Base-by-base conservation (phyloP, 35 echinoderm and acorn worm species). In the Heliocidaris tuberculata region DNA sequence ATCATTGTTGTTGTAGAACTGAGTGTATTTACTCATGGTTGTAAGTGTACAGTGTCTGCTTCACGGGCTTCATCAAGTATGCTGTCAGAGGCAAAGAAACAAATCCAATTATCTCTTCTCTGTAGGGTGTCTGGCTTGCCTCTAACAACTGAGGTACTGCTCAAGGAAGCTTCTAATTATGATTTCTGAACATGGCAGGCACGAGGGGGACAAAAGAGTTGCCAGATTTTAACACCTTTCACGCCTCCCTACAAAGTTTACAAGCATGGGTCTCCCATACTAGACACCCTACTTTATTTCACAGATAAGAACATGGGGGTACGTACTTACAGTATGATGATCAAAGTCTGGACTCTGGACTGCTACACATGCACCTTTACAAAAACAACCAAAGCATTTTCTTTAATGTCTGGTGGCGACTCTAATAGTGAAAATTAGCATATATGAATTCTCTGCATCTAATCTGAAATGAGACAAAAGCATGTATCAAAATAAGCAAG, bases 1-100 rank as follows among this genome's bases (percentile, higher is more conserved):
- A 32, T 13, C 32, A 27, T 89, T 48, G 31, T 89, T 48, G 47
- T 89, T 48, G 87, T 89, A 89, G 87, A 89, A 89, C 87, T 89
- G 87, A 5, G 87, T 89, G 87, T 89, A 89, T 48, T 89, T 89
- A 19, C 47, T 89, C 87, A 89, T 89, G 31, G 24, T 89, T 47
- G 31, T n/a, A n/a, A 24, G 65, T 70, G 60, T 27, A 27, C 17
- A 70, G 60, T 5, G 27, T 27, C 27, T 27, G 27, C 65, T 27
- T 27, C 21, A n/a, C n/a, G n/a, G 65, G 19, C 65, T 78, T 78
- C 65, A 21, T 78, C 19, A n/a, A n/a, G 19, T 78, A 78, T 78
- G 19, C 65, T 78, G 6, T 78, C 12, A 15, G 11, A 78, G 21
- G 27, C 65, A 78, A 78, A 7, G 65, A 27, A 78, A 78, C 65